Percentiles rank a stretch among this genome's conserved stretches.
These are phyloP conservation scores for Carassius auratus DNA, from an alignment of 2,113 vertebrate species.

Conservation along the genomic window DNA sequence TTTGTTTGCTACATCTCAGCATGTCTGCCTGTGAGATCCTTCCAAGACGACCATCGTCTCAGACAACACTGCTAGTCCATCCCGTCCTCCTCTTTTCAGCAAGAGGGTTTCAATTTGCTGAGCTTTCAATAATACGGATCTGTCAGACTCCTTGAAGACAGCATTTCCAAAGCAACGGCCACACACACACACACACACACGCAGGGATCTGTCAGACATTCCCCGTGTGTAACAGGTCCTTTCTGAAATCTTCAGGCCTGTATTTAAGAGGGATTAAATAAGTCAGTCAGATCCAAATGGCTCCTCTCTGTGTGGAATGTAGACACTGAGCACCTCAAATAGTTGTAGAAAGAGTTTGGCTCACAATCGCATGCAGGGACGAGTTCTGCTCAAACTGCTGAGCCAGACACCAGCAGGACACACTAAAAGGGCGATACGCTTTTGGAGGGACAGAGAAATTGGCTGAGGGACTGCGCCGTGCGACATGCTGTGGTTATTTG, in stretches of 20 bases:
- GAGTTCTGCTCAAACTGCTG: slow-evolving; percentile 19
- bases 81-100: slow-evolving; percentile 23
- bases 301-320: slow-evolving; percentile 14
- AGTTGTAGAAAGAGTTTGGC: slow-evolving; percentile 13
- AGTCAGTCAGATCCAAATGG: slow-evolving; percentile 31
- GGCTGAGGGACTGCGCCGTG: background rate
- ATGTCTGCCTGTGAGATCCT: background rate
- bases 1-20: slow-evolving; percentile 28
- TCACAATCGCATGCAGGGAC: slow-evolving; percentile 12
- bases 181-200: slow-evolving; percentile 37
- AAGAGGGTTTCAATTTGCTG: slow-evolving; percentile 50
- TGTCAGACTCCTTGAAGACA: slow-evolving; percentile 40
- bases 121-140: slow-evolving; percentile 57
- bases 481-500: slow-evolving; percentile 33
- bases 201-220: slow-evolving; percentile 23
- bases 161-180: slow-evolving; percentile 40
- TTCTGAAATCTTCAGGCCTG: slow-evolving; percentile 36
- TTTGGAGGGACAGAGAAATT: slow-evolving; percentile 29
- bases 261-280: slow-evolving; percentile 36
- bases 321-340: slow-evolving; percentile 35
- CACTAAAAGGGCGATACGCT: slow-evolving; percentile 24
- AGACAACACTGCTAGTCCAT: slow-evolving; percentile 8
- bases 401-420: slow-evolving; percentile 20
- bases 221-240: slow-evolving; percentile 24
- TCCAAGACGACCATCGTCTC: background rate